These are phyloP conservation scores for Hippocampus kuda DNA, from an alignment of 2,797 vertebrate genomes.

Conservation along the genomic window DNA sequence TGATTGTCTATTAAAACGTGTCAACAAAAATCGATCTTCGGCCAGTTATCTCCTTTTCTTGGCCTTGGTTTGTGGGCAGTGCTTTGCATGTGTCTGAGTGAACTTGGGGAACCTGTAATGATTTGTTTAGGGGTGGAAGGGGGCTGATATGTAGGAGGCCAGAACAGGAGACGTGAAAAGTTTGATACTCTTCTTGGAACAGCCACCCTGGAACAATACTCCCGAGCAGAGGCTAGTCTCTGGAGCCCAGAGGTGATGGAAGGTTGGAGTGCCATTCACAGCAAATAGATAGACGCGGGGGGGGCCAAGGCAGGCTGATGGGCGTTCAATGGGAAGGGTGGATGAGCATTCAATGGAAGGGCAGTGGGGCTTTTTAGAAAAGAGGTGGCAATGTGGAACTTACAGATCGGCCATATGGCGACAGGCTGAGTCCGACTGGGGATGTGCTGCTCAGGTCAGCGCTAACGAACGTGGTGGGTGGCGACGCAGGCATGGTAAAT, in stretches of 20 bases:
- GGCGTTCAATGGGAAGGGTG: slow-evolving; percentile 47
- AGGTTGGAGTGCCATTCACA: slow-evolving; percentile 62
- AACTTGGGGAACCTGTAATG: neutral
- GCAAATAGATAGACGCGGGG: slow-evolving; percentile 54
- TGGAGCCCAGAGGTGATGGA: slow-evolving; percentile 62
- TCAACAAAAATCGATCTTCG: neutral
- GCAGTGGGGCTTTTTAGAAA: slow-evolving; percentile 43
- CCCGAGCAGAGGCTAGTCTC: slow-evolving; percentile 69
- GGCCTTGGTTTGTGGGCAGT: neutral
- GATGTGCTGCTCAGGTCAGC: slow-evolving; percentile 75
- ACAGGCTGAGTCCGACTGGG: slow-evolving; percentile 74
- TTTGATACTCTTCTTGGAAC: slow-evolving; percentile 14
- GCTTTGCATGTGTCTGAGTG: neutral
- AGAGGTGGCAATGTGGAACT: slow-evolving; percentile 64
- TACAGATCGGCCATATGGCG: slow-evolving; percentile 75
- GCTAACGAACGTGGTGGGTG: slow-evolving; percentile 72
- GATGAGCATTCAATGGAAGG: slow-evolving; percentile 60
- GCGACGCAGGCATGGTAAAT: slow-evolving; percentile 73
- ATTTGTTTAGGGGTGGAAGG: neutral
- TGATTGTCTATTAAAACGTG: neutral
- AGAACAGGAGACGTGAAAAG: neutral
- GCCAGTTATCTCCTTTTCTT: neutral
- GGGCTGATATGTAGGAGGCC: neutral
- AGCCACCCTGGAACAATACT: slow-evolving; percentile 22
- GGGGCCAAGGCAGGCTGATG: slow-evolving; percentile 9